Evolutionary conservation across 2,113 vertebrate genomes (phyloP).

Genomic region (Hydrolagus affinis): DNA sequence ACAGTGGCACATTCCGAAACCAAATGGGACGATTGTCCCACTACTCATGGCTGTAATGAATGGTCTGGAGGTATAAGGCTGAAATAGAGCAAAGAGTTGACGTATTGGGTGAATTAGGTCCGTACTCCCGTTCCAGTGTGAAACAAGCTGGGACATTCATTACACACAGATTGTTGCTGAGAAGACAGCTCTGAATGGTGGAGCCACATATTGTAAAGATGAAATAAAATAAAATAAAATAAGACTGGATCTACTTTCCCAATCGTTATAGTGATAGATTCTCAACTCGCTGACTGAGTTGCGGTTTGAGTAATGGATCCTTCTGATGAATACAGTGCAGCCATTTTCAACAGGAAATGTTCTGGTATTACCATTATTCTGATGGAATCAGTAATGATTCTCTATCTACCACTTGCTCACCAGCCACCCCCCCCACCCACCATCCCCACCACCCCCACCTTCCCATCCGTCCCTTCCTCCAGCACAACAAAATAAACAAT

Average conservation of each 20-base stretch:
- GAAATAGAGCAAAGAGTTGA: background rate
- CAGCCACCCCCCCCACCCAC: too few relatives aligned
- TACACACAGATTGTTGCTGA: background rate
- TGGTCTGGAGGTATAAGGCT: background rate
- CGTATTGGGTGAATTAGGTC: conserved; percentile 1
- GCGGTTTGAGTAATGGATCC: too few relatives aligned
- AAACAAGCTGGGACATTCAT: background rate
- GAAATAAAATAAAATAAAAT: too few relatives aligned
- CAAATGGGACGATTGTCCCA: background rate
- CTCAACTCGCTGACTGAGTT: background rate
- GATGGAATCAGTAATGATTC: too few relatives aligned
- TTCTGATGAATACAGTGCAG: too few relatives aligned
- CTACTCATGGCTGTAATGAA: background rate
- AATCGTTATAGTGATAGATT: background rate
- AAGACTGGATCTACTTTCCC: background rate
- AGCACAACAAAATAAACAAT: too few relatives aligned
- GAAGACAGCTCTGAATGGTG: background rate
- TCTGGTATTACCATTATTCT: too few relatives aligned
- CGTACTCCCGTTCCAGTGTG: background rate
- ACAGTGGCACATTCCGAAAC: background rate
- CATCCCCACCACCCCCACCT: too few relatives aligned
- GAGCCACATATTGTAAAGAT: background rate
- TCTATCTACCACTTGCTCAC: too few relatives aligned
- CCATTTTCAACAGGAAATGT: too few relatives aligned
- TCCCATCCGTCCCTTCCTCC: too few relatives aligned